Percentiles rank a stretch among this genome's conserved stretches.
Conservation (phyloP, 2,113 vertebrate species). For the Menidia beryllina region DNA sequence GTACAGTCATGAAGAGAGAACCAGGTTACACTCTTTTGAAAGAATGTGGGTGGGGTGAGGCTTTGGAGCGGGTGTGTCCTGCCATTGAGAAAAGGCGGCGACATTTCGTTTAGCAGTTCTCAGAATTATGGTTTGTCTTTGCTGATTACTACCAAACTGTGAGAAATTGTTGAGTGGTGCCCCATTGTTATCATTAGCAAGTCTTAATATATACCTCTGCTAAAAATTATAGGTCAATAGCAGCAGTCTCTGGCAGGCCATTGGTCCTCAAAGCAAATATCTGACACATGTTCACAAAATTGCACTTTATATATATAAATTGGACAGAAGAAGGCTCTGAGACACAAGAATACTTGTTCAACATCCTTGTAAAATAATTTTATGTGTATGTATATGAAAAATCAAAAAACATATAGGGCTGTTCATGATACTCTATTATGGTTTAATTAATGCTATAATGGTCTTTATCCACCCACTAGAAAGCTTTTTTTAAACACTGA, state of each 20-base stretch:
- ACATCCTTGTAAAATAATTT: too few species aligned
- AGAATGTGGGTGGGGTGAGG: conserved; percentile 74
- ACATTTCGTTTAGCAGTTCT: conserved; percentile 68
- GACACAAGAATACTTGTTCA: too few species aligned
- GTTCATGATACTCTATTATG: too few species aligned
- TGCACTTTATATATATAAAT: not conserved
- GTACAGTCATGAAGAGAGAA: conserved; percentile 22
- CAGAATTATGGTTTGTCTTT: conserved; percentile 68
- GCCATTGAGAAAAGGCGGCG: conserved; percentile 75
- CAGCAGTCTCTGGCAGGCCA: not conserved
- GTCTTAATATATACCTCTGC: not conserved
- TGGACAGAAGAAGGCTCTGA: not conserved
- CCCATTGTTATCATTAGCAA: conserved; percentile 1
- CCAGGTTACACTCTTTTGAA: conserved; percentile 46
- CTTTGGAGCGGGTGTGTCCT: conserved; percentile 45
- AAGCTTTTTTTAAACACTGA: too few species aligned
- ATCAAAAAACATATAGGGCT: too few species aligned
- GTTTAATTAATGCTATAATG: too few species aligned
- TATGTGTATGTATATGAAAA: too few species aligned
- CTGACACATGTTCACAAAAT: conserved; percentile 5
- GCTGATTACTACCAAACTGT: conserved; percentile 63
- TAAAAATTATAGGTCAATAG: not conserved
- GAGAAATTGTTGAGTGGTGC: not conserved
- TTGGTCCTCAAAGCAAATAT: not conserved
- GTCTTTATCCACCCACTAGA: too few species aligned